Conservation (phyloP, 2,888 invertebrate species). For the Ashinkailepas kermadecensis region DNA sequence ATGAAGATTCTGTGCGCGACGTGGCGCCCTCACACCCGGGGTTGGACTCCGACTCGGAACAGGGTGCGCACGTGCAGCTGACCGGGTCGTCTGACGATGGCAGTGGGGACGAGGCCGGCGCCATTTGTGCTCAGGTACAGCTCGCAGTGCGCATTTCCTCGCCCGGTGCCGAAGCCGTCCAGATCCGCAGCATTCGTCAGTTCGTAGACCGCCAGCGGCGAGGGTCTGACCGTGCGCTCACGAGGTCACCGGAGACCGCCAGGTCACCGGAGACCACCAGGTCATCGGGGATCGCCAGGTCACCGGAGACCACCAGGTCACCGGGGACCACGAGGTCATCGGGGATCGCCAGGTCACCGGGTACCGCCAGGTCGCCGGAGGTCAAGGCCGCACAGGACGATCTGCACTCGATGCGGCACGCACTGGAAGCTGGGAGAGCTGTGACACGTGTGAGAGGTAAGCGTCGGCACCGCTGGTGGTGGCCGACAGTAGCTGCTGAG, state of each 20-base stretch:
- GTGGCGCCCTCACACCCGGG: not conserved
- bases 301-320: not conserved
- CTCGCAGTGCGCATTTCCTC: constrained; percentile 48
- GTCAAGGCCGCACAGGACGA: too few species aligned
- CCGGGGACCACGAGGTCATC: not conserved
- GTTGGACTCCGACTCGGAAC: too few species aligned
- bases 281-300: too few species aligned
- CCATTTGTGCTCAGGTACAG: constrained; percentile 47
- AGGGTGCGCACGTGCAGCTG: not conserved
- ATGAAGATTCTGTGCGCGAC: not conserved
- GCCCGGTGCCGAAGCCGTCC: constrained; percentile 47
- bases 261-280: not conserved
- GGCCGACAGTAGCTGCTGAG: too few species aligned
- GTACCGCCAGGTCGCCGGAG: too few species aligned
- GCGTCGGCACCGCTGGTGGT: too few species aligned
- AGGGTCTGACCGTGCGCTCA: not conserved
- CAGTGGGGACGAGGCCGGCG: constrained; percentile 28
- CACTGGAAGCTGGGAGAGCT: too few species aligned
- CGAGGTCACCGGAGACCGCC: not conserved
- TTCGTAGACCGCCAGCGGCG: constrained; percentile 36
- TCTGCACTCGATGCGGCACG: too few species aligned
- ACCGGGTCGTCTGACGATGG: constrained; percentile 27
- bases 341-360: too few species aligned
- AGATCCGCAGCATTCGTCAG: constrained; percentile 46
- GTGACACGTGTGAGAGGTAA: too few species aligned